A percentile compares a stretch with the other conserved stretches of the same genome.
Evolutionary conservation across 2,797 vertebrate genomes (phyloP).

Genomic region (Crax fasciolata): DNA sequence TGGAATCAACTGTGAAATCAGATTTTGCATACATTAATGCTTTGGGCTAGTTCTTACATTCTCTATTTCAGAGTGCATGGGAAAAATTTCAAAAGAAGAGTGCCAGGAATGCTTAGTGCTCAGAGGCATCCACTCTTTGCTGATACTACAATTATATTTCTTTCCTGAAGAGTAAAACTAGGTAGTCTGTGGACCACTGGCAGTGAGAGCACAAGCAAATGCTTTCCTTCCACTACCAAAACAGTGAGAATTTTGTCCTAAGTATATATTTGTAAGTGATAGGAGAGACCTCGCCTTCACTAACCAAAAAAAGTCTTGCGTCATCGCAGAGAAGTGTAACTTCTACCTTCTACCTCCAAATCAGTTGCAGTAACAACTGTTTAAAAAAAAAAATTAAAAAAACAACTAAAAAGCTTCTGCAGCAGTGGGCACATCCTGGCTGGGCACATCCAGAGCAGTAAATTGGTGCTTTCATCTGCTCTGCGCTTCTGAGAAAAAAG

Average conservation of each 20-base stretch:
- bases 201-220: background rate
- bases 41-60: conserved; percentile 17
- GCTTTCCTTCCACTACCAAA: background rate
- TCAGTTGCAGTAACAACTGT: background rate
- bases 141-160: background rate
- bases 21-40: conserved; percentile 60
- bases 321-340: background rate
- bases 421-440: background rate
- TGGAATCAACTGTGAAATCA: conserved; percentile 46
- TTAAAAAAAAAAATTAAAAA: background rate
- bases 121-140: background rate
- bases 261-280: background rate
- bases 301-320: background rate
- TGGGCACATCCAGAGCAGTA: background rate
- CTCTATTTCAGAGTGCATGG: conserved; percentile 11
- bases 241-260: background rate
- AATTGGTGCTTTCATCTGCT: background rate
- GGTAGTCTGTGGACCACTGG: background rate
- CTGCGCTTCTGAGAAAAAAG: background rate
- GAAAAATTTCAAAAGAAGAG: conserved; percentile 43
- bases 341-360: background rate
- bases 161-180: background rate
- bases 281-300: background rate
- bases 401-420: background rate
- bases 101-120: background rate